These are phyloP conservation scores for Chaetodon auriga DNA, from an alignment of 2,113 vertebrate genomes.

Conservation along the genomic window DNA sequence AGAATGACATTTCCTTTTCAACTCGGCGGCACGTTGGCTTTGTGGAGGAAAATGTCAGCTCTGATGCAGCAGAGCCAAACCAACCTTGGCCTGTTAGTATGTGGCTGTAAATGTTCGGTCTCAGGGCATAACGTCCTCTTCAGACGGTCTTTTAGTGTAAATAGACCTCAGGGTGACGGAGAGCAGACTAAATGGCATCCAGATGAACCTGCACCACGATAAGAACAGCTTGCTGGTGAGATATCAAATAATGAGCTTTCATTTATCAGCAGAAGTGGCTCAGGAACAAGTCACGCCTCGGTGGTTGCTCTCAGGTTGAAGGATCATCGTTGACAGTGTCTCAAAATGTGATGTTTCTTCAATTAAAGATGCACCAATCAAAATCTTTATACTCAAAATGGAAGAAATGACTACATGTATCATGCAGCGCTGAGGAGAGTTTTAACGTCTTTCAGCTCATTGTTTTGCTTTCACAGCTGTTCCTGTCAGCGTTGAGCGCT, in stretches of 20 bases:
- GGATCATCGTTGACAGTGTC: neutral
- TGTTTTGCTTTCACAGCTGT: neutral
- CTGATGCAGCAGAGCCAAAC: conserved; percentile 24
- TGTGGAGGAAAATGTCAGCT: conserved; percentile 19
- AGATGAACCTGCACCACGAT: neutral
- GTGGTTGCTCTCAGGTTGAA: neutral
- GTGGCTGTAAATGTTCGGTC: conserved; percentile 7
- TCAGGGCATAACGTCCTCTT: neutral
- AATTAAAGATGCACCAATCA: neutral
- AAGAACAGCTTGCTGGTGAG: neutral
- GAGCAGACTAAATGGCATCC: conserved; percentile 30
- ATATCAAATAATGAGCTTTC: neutral
- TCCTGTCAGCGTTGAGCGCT: neutral
- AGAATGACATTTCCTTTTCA: conserved; percentile 24
- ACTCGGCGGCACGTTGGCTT: neutral
- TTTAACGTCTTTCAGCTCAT: neutral
- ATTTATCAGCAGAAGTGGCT: neutral
- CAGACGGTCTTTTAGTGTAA: conserved; percentile 33
- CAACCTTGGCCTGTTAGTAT: neutral
- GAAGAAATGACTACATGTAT: neutral
- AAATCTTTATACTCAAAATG: neutral
- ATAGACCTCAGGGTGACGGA: conserved; percentile 17
- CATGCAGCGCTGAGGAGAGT: neutral
- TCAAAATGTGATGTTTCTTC: too few relatives aligned
- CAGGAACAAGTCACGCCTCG: neutral